Evolutionary conservation across 2,797 vertebrate species (phyloP), one percentile per base, ranked within the genome.

Genomic region (Synanceia verrucosa): DNA sequence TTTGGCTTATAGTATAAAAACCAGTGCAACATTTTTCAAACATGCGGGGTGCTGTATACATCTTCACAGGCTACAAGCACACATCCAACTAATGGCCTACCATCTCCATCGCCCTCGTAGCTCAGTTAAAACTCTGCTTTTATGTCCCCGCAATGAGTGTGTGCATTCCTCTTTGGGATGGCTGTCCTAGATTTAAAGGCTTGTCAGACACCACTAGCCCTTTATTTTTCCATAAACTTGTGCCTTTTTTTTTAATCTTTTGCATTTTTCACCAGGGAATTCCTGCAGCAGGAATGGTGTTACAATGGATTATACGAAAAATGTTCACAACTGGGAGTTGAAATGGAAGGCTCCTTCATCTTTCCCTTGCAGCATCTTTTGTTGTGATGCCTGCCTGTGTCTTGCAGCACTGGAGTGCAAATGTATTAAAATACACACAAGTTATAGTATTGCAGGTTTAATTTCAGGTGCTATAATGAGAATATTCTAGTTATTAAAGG

Each of bases 151-250:
- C 85, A 81, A 87, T 89, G 89, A 89, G 81, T 83, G 26, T 89
- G 86, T 86, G 87, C 81, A 90, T 86, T 92, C 72, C 90, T 91
- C 92, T 88, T 92, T 91, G 91, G 91, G 86, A 91, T 84, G 90
- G 78, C 85, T 91, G 91, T 88, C 90, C 90, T 74, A 92, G 90
- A 92, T 93, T 91, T 92, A 93, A 93, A 91, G 85, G 83, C 90
- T 89, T 90, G 89, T 92, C 92, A 92, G 89, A 89, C 77, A 87
- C 87, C 80, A 89, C 81, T 79, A 81, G 87, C 73, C 90, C 87
- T 91, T 91, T 88, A 89, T 91, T 88, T 88, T 76, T 65, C 87
- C 81, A 83, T 89, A 90, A 92, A 89, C 83, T 90, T 52, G 46
- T 81, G 63, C 50, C 68, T 75, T 65, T 74, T 37, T 33, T 59